Evolutionary conservation across 1,140 invertebrate genomes (phyloP).

Genomic region (Antheraea pernyi): DNA sequence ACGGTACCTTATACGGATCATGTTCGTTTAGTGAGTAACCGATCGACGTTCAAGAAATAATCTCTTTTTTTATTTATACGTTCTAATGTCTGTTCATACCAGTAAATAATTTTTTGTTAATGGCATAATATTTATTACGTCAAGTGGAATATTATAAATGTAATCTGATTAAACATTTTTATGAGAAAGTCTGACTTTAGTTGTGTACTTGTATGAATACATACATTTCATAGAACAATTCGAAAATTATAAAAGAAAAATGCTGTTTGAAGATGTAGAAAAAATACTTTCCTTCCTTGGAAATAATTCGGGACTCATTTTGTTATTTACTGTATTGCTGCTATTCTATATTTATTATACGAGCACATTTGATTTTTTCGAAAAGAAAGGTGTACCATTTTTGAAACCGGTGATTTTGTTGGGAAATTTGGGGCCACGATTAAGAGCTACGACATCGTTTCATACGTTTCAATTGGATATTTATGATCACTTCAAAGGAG

Average conservation of each 20-base stretch:
- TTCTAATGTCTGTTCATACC: no score
- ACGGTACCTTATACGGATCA: no score
- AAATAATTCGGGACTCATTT: conserved; percentile 57
- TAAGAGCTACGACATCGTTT: conserved; percentile 65
- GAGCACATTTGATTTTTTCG: conserved; percentile 61
- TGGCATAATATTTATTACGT: no score
- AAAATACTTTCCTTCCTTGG: background rate
- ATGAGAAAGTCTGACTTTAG: no score
- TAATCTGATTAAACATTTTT: no score
- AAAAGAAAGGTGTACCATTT: conserved; percentile 61
- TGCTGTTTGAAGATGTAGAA: background rate
- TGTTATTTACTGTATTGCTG: conserved; percentile 51
- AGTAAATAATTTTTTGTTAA: no score
- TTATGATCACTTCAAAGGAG: conserved; percentile 71
- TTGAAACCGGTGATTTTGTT: conserved; percentile 66
- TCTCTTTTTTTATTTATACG: no score
- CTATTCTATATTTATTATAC: conserved; percentile 67
- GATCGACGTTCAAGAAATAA: no score
- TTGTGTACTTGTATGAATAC: no score
- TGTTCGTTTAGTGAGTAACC: no score
- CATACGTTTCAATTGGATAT: conserved; percentile 68
- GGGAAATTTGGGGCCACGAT: conserved; percentile 63
- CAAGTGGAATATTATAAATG: no score
- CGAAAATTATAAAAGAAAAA: background rate
- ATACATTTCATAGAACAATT: background rate